A percentile compares a stretch with the other conserved stretches of the same genome.
Conservation (phyloP, 2,113 vertebrate species). For the Hypomesus transpacificus region DNA sequence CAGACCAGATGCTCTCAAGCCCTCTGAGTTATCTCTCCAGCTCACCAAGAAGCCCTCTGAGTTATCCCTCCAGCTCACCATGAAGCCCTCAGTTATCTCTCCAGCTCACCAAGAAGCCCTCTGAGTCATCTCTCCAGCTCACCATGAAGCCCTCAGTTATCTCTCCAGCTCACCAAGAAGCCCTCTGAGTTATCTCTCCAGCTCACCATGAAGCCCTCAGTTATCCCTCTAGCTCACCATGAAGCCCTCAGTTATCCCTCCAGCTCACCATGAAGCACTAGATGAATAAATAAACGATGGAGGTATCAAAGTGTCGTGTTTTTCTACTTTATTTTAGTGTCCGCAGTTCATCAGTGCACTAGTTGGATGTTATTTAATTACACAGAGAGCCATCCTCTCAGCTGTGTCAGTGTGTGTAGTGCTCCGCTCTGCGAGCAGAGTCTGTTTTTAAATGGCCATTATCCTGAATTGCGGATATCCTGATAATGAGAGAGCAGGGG, state of each 20-base stretch:
- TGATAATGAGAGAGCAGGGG: constrained; percentile 61
- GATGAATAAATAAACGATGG: neutral
- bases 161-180: neutral
- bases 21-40: no score
- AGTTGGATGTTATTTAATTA: constrained; percentile 61
- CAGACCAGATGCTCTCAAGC: no score
- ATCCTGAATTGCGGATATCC: constrained; percentile 53
- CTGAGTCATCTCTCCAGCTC: neutral
- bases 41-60: constrained; percentile 11
- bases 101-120: neutral
- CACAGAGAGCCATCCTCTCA: constrained; percentile 46
- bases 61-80: neutral
- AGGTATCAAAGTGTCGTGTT: constrained; percentile 40
- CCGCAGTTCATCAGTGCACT: constrained; percentile 22
- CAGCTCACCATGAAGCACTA: constrained; percentile 26
- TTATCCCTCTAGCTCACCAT: no score
- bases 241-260: neutral
- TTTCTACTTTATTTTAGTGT: constrained; percentile 36
- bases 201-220: no score
- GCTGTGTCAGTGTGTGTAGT: constrained; percentile 41
- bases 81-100: no score
- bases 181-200: neutral
- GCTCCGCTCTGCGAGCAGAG: constrained; percentile 32
- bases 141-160: neutral
- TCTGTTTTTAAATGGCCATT: constrained; percentile 53